Evolutionary conservation across 2,113 vertebrate genomes (phyloP).

Genomic region (Myotis brandtii): DNA sequence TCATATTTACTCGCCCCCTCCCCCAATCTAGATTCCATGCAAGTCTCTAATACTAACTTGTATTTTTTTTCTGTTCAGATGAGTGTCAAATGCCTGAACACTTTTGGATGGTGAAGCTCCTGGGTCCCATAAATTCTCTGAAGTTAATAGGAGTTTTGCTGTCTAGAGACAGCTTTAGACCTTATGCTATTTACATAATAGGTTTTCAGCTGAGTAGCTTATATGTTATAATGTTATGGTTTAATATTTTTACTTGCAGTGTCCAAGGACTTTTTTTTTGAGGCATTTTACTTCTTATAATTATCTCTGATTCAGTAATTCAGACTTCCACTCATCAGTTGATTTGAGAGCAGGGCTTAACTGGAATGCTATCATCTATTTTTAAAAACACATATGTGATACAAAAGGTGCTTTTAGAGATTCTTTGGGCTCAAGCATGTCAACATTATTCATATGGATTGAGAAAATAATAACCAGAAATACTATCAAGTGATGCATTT

Average conservation of each 20-base stretch:
- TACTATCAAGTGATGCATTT: neutral
- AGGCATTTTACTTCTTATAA: slow-evolving; percentile 7
- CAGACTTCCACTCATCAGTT: slow-evolving; percentile 35
- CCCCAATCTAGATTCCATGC: slow-evolving; percentile 5
- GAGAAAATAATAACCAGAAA: slow-evolving; percentile 12
- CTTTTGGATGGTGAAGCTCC: slow-evolving; percentile 73
- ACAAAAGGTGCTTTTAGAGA: slow-evolving; percentile 44
- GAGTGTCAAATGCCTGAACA: slow-evolving; percentile 74
- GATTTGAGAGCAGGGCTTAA: slow-evolving; percentile 49
- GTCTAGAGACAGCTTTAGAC: slow-evolving; percentile 64
- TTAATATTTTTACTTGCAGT: slow-evolving; percentile 55
- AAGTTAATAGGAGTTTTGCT: slow-evolving; percentile 76
- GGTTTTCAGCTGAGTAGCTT: slow-evolving; percentile 44
- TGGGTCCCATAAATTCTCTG: slow-evolving; percentile 68
- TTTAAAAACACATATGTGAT: neutral
- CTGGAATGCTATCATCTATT: neutral
- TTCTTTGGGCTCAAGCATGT: slow-evolving; percentile 10
- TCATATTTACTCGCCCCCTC: neutral
- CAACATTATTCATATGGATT: slow-evolving; percentile 23
- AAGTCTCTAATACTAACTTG: slow-evolving; percentile 66
- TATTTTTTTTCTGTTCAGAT: slow-evolving; percentile 67
- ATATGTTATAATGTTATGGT: slow-evolving; percentile 14
- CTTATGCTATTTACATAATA: slow-evolving; percentile 50
- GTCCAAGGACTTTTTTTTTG: slow-evolving; percentile 31
- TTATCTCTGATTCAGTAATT: neutral